These are phyloP conservation scores for Serinus canaria DNA, from an alignment of 2,113 vertebrate species.

Conservation along the genomic window DNA sequence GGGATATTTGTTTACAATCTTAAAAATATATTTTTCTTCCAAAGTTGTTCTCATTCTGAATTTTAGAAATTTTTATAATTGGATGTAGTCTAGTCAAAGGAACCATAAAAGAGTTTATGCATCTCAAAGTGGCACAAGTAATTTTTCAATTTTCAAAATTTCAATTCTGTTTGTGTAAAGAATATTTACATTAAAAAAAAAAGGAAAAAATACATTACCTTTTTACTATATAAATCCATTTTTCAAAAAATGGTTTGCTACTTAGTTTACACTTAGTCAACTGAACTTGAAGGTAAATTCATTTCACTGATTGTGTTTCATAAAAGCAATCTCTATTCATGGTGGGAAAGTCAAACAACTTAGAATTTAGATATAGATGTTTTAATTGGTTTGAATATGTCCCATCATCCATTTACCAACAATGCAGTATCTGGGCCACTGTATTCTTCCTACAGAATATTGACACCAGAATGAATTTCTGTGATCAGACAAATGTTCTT, in stretches of 20 bases:
- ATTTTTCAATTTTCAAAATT: background rate
- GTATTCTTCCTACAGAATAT: background rate
- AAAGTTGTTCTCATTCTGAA: background rate
- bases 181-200: slow-evolving; percentile 31
- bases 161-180: slow-evolving; percentile 43
- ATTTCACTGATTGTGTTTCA: background rate
- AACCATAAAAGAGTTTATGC: background rate
- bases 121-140: slow-evolving; percentile 13
- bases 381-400: background rate
- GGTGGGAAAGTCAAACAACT: background rate
- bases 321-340: background rate
- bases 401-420: background rate
- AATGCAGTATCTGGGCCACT: background rate
- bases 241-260: background rate
- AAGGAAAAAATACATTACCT: background rate
- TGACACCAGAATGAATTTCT: background rate
- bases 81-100: background rate
- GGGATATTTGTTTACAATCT: background rate
- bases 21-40: background rate
- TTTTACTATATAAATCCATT: background rate
- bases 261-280: background rate
- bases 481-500: background rate
- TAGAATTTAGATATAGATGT: background rate
- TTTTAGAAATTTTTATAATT: background rate
- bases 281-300: background rate